Conservation (phyloP, 2,888 invertebrate genomes). For the Dromius quadrimaculatus region DNA sequence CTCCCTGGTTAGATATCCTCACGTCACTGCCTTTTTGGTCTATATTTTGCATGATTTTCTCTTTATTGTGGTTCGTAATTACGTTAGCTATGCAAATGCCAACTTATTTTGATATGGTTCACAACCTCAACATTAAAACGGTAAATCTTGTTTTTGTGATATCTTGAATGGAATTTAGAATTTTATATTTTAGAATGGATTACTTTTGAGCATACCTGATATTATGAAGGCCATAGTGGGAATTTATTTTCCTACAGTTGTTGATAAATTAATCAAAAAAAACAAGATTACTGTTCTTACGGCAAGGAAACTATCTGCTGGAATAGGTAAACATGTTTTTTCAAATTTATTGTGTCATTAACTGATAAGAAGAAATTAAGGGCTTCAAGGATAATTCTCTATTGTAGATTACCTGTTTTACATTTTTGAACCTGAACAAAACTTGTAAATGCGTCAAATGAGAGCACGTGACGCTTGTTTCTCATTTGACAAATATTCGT, state of each 20-base stretch:
- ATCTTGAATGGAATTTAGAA: background rate
- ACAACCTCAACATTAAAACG: constrained; percentile 33
- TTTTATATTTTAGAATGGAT: constrained; percentile 22
- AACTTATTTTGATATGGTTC: constrained; percentile 27
- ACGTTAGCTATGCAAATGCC: constrained; percentile 41
- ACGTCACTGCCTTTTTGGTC: constrained; percentile 32
- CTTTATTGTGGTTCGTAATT: constrained; percentile 26
- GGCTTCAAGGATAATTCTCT: background rate
- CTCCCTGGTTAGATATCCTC: constrained; percentile 24
- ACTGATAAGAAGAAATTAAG: no score
- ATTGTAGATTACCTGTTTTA: no score
- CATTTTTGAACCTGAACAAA: no score
- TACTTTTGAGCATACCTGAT: constrained; percentile 28
- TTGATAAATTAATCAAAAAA: constrained; percentile 26
- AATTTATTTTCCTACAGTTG: constrained; percentile 19
- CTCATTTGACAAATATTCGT: no score
- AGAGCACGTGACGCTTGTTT: no score
- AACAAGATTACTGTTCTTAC: background rate
- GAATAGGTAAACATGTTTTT: constrained; percentile 1
- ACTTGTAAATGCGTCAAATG: no score
- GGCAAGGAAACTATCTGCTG: constrained; percentile 24
- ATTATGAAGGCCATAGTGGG: constrained; percentile 20
- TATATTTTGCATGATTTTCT: constrained; percentile 18
- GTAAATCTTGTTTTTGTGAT: background rate
- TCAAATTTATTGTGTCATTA: background rate